These are phyloP conservation scores for Phoronis australis DNA, from an alignment of 2,888 invertebrate species.

Conservation along the genomic window DNA sequence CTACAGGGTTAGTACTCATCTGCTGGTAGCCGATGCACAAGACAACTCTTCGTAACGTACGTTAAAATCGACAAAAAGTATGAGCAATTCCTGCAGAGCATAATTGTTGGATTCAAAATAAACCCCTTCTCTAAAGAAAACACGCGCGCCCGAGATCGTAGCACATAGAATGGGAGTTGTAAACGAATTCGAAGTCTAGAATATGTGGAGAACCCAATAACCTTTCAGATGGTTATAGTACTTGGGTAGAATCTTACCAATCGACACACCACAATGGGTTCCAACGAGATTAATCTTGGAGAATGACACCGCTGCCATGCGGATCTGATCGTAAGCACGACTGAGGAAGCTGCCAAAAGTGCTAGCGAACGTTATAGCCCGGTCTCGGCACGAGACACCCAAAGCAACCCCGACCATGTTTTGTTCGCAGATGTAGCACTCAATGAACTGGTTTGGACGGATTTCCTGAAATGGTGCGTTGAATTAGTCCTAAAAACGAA, in stretches of 20 bases:
- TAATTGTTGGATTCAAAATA: no score
- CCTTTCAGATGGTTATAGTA: background rate
- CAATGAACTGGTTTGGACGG: slow-evolving; percentile 70
- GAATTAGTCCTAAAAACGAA: no score
- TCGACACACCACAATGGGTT: slow-evolving; percentile 93
- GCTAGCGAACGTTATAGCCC: slow-evolving; percentile 86
- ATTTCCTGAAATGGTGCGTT: no score
- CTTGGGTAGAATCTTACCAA: slow-evolving; percentile 59
- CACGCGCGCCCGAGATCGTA: no score
- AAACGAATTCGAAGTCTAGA: background rate
- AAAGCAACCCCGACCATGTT: slow-evolving; percentile 87
- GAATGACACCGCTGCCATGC: slow-evolving; percentile 97
- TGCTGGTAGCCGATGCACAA: no score
- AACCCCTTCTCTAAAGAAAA: no score
- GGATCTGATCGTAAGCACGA: slow-evolving; percentile 90
- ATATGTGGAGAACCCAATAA: background rate
- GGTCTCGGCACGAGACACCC: slow-evolving; percentile 83
- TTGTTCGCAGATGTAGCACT: slow-evolving; percentile 97
- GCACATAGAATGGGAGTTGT: no score
- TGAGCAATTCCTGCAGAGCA: no score
- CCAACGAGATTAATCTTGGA: slow-evolving; percentile 92
- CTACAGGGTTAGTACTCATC: no score
- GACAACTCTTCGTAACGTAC: no score
- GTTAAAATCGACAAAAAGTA: no score
- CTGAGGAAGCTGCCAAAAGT: slow-evolving; percentile 97